phyloP scores from a whole-genome alignment of 2,888 invertebrate species.

The Chromoteleia sp. region DNA sequence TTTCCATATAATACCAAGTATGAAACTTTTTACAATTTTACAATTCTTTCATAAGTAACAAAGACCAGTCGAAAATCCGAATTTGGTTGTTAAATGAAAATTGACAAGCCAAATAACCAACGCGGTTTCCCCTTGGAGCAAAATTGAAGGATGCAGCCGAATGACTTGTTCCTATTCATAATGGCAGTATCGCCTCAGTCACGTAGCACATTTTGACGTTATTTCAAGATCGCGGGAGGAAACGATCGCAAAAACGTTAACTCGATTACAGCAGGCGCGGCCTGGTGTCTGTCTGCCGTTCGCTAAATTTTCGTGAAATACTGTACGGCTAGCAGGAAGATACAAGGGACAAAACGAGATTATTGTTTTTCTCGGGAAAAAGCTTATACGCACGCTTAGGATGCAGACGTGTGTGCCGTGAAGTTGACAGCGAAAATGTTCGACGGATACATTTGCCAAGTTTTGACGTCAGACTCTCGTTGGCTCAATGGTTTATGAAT shows the following conservation, averaged over 20 bases:
- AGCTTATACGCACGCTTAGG: slow-evolving; percentile 47
- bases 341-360: slow-evolving; percentile 59
- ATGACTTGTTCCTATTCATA: slow-evolving; percentile 58
- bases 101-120: slow-evolving; percentile 14
- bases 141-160: slow-evolving; percentile 36
- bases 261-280: slow-evolving; percentile 37
- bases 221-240: slow-evolving; percentile 58
- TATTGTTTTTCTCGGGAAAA: slow-evolving; percentile 62
- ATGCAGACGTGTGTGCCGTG: slow-evolving; percentile 45
- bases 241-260: slow-evolving; percentile 62
- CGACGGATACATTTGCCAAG: slow-evolving; percentile 52
- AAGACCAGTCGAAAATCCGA: too few species aligned
- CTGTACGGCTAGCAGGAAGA: slow-evolving; percentile 34
- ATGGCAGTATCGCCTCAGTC: slow-evolving; percentile 46
- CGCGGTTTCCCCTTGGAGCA: not conserved
- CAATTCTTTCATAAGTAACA: too few species aligned
- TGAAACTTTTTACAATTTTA: too few species aligned
- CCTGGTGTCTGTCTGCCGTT: slow-evolving; percentile 39
- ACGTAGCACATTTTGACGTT: slow-evolving; percentile 62
- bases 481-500: slow-evolving; percentile 57
- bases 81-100: slow-evolving; percentile 19
- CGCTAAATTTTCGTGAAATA: slow-evolving; percentile 50
- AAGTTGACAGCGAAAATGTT: slow-evolving; percentile 62
- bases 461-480: slow-evolving; percentile 60
- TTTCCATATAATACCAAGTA: too few species aligned